These are phyloP conservation scores for Philereme transversata DNA, from an alignment of 2,888 invertebrate genomes.

Conservation along the genomic window DNA sequence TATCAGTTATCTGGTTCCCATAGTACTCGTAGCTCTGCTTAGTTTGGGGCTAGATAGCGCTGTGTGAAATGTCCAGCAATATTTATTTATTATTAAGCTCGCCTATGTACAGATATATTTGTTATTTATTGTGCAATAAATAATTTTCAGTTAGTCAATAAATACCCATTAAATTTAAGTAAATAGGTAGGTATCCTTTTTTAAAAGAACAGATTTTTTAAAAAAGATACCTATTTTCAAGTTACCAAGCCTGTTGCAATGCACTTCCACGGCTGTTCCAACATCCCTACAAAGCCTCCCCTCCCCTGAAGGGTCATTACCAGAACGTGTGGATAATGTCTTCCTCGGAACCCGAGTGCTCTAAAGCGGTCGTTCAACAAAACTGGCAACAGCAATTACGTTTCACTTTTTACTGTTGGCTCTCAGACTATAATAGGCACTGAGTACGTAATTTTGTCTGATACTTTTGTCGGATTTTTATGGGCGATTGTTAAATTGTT, in stretches of 20 bases:
- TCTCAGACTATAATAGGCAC: constrained; percentile 31
- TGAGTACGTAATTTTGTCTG: constrained; percentile 23
- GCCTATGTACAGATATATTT: too few species aligned
- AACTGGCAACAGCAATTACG: constrained; percentile 52
- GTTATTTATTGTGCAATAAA: too few species aligned
- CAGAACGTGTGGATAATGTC: constrained; percentile 68
- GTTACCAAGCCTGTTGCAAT: neutral
- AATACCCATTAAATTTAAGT: too few species aligned
- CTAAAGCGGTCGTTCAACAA: constrained; percentile 52
- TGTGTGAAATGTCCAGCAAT: too few species aligned
- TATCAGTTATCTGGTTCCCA: too few species aligned
- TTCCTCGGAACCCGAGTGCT: constrained; percentile 49
- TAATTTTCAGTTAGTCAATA: too few species aligned
- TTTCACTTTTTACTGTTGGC: constrained; percentile 47
- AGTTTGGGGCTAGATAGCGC: too few species aligned
- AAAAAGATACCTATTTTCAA: too few species aligned
- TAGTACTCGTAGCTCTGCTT: too few species aligned
- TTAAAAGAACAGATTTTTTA: too few species aligned
- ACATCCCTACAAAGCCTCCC: constrained; percentile 38
- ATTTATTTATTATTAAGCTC: too few species aligned
- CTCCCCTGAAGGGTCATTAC: constrained; percentile 62
- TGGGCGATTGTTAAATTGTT: neutral
- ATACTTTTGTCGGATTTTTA: neutral
- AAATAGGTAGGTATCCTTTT: too few species aligned
- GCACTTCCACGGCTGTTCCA: constrained; percentile 33